Evolutionary conservation across 2,888 invertebrate genomes (phyloP).

Genomic region (Prenolepis imparis): DNA sequence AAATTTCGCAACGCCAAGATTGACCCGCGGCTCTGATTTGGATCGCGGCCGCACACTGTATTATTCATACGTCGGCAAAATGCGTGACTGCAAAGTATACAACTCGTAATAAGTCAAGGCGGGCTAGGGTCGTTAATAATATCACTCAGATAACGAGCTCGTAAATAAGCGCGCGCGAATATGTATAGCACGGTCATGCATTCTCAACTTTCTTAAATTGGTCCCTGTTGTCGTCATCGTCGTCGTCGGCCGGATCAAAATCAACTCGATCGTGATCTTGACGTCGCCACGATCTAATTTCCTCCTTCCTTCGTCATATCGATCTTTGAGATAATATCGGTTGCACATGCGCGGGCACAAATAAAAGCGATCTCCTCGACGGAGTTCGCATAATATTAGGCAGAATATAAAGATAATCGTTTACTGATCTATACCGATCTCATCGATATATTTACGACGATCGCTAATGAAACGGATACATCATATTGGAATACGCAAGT

Average conservation of each 20-base stretch:
- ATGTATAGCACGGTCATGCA: slow-evolving; percentile 36
- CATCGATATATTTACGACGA: slow-evolving; percentile 14
- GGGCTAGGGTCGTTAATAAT: slow-evolving; percentile 52
- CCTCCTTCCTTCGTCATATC: slow-evolving; percentile 27
- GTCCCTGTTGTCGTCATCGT: slow-evolving; percentile 27
- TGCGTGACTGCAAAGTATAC: slow-evolving; percentile 53
- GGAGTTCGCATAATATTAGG: slow-evolving; percentile 3
- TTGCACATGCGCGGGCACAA: slow-evolving; percentile 15
- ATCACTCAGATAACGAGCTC: slow-evolving; percentile 56
- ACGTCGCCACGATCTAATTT: slow-evolving; percentile 40
- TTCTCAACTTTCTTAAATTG: slow-evolving; percentile 52
- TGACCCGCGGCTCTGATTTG: slow-evolving; percentile 21
- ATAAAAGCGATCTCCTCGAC: slow-evolving; percentile 35
- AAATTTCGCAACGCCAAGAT: slow-evolving; percentile 8
- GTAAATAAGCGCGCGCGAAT: slow-evolving; percentile 49
- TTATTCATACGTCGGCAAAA: slow-evolving; percentile 25
- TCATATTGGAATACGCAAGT: slow-evolving; percentile 49
- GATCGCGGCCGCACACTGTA: slow-evolving; percentile 22
- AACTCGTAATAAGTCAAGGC: slow-evolving; percentile 34
- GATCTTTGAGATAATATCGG: slow-evolving; percentile 36
- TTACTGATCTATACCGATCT: neutral
- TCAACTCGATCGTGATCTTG: slow-evolving; percentile 34
- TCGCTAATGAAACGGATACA: neutral
- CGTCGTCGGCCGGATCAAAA: slow-evolving; percentile 38
- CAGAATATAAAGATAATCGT: too few species aligned